Conservation (phyloP, 2,797 vertebrate species). For the Calcarius lapponicus region DNA sequence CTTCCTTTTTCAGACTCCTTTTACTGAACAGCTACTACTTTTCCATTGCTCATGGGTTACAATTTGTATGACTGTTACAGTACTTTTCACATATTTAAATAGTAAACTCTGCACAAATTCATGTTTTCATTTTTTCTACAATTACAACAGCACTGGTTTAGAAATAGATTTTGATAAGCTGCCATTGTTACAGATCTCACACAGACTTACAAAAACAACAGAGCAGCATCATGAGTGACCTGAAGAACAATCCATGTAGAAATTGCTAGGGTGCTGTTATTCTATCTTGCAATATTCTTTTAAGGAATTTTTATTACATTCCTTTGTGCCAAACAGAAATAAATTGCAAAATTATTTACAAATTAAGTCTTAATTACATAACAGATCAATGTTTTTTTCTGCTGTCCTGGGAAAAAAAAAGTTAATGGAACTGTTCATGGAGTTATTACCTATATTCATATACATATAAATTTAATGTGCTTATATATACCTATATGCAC, state of each 20-base stretch:
- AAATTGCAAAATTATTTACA: background rate
- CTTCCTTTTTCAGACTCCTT: background rate
- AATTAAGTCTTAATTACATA: background rate
- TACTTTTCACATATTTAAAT: background rate
- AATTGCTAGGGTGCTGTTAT: background rate
- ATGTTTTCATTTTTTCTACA: background rate
- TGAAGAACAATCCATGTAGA: background rate
- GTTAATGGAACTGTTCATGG: background rate
- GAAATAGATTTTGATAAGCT: background rate
- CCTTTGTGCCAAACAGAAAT: background rate
- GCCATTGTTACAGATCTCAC: background rate
- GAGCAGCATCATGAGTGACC: background rate
- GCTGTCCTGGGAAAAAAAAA: background rate
- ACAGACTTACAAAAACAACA: background rate
- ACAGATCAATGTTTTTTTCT: background rate
- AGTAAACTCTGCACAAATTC: background rate
- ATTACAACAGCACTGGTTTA: background rate
- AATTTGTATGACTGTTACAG: background rate
- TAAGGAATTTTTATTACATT: background rate
- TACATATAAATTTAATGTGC: background rate
- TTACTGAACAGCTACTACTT: background rate
- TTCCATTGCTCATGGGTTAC: background rate
- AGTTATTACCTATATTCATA: background rate
- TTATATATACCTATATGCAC: background rate
- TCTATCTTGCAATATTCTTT: background rate